Evolutionary conservation across 2,113 vertebrate species (phyloP).

Genomic region (Galemys pyrenaicus): DNA sequence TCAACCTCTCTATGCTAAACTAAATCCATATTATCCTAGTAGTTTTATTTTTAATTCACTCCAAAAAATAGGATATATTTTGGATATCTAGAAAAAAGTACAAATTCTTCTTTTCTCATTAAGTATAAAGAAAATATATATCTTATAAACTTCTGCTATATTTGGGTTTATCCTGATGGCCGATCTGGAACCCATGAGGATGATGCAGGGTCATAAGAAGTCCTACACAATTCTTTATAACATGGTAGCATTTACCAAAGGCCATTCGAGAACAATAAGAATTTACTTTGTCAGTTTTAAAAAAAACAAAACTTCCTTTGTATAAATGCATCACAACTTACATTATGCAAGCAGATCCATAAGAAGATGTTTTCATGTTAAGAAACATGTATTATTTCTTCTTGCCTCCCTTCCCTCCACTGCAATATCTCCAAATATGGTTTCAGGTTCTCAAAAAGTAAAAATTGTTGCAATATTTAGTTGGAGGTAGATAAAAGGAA

Average conservation of each 20-base stretch:
- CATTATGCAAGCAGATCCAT: background rate
- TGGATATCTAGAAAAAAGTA: background rate
- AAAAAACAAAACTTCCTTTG: background rate
- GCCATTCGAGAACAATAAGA: background rate
- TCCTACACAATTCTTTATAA: background rate
- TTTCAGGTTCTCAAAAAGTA: background rate
- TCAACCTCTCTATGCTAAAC: background rate
- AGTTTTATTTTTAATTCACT: conserved; percentile 13
- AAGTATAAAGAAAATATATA: background rate
- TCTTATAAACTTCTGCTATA: background rate
- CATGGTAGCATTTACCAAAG: background rate
- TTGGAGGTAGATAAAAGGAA: background rate
- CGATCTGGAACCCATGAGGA: background rate
- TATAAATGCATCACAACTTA: background rate
- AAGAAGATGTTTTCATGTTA: background rate
- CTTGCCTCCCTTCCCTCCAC: background rate
- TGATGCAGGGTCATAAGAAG: background rate
- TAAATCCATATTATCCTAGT: background rate
- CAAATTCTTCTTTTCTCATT: background rate
- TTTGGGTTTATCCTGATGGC: background rate
- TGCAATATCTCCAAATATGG: background rate
- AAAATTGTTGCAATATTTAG: background rate
- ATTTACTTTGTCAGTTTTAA: background rate
- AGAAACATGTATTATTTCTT: background rate
- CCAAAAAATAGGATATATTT: background rate